Evolutionary conservation across 2,888 invertebrate species (phyloP).

Genomic region (Eupithecia exiguata): DNA sequence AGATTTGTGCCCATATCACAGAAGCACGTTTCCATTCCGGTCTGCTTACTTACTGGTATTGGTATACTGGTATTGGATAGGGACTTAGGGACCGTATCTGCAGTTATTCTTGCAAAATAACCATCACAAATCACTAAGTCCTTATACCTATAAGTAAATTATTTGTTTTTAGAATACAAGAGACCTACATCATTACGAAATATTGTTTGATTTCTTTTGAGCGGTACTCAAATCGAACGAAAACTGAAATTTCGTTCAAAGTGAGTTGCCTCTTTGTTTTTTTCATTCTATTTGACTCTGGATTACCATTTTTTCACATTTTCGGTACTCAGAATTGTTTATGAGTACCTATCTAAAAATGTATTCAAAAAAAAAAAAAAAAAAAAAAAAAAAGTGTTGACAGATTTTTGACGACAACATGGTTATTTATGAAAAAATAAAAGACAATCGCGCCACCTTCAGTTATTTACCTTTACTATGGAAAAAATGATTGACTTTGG

Average conservation of each 20-base stretch:
- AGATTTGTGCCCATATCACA: slow-evolving; percentile 8
- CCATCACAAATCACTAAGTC: not conserved
- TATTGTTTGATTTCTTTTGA: not conserved
- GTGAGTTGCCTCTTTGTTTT: not conserved
- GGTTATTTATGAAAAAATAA: not conserved
- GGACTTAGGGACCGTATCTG: slow-evolving; percentile 31
- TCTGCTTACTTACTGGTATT: slow-evolving; percentile 30
- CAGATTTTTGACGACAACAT: not conserved
- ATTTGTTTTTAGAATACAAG: not conserved
- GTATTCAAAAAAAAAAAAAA: too few species aligned
- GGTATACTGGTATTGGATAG: slow-evolving; percentile 34
- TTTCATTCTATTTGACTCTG: not conserved
- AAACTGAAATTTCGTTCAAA: not conserved
- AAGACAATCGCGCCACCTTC: not conserved
- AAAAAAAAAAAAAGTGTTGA: too few species aligned
- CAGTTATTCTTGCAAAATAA: slow-evolving; percentile 21
- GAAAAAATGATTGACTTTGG: not conserved
- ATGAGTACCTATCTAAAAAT: too few species aligned
- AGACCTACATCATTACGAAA: not conserved
- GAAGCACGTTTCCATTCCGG: slow-evolving; percentile 21
- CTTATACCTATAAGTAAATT: not conserved
- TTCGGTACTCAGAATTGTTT: too few species aligned
- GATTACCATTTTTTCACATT: not conserved
- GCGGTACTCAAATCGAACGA: not conserved
- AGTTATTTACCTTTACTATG: not conserved